Evolutionary conservation across 2,797 vertebrate species (phyloP).

Genomic region (Trachurus trachurus): DNA sequence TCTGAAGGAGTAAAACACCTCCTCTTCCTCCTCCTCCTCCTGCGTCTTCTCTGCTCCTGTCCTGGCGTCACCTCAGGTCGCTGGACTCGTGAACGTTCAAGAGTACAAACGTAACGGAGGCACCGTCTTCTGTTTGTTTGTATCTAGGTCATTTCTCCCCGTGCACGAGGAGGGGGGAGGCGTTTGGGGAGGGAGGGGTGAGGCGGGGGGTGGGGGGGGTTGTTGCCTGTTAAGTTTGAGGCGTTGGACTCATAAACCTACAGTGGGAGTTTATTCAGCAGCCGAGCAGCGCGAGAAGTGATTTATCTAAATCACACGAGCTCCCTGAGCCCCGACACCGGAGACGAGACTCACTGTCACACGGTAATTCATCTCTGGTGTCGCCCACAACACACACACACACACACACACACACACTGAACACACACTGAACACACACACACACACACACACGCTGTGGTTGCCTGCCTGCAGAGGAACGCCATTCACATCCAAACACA

Average conservation of each 20-base stretch:
- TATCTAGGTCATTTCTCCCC: slow-evolving; percentile 71
- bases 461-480: neutral
- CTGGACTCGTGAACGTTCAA: too few relatives aligned
- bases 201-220: neutral
- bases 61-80: too few relatives aligned
- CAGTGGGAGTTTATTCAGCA: slow-evolving; percentile 65
- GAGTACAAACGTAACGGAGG: neutral
- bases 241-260: slow-evolving; percentile 59
- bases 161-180: slow-evolving; percentile 25
- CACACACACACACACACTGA: neutral
- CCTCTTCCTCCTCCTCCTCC: too few relatives aligned
- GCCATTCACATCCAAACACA: neutral
- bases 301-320: slow-evolving; percentile 80
- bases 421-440: slow-evolving; percentile 2
- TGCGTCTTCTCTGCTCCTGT: too few relatives aligned
- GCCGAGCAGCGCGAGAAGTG: slow-evolving; percentile 49
- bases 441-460: neutral
- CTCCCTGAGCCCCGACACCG: slow-evolving; percentile 64
- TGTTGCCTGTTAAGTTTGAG: slow-evolving; percentile 60
- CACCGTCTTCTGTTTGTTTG: slow-evolving; percentile 61
- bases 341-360: slow-evolving; percentile 72
- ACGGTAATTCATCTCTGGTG: slow-evolving; percentile 76
- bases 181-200: slow-evolving; percentile 4
- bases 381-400: slow-evolving; percentile 10
- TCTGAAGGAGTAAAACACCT: too few relatives aligned